These are phyloP conservation scores for Spinus pinus DNA, from an alignment of 2,797 vertebrate genomes.

Conservation along the genomic window DNA sequence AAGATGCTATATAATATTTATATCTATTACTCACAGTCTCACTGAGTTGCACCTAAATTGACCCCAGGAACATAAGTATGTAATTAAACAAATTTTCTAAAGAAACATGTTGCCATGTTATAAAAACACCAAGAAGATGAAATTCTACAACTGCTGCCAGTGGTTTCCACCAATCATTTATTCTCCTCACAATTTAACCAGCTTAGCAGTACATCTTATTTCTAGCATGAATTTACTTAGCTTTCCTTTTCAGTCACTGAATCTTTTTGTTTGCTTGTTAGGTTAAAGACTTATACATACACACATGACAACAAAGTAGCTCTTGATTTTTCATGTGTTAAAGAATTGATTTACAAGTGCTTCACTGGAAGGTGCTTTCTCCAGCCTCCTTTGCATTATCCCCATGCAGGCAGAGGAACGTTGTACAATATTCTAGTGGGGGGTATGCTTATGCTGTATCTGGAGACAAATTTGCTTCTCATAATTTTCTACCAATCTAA, in stretches of 20 bases:
- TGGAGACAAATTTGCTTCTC: background rate
- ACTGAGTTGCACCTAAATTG: background rate
- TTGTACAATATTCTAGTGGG: background rate
- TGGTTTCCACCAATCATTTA: background rate
- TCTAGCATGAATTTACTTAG: background rate
- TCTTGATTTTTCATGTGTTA: background rate
- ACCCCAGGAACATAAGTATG: background rate
- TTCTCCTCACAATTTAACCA: background rate
- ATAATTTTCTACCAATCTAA: background rate
- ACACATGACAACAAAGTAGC: background rate
- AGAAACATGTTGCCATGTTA: background rate
- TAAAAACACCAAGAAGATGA: background rate
- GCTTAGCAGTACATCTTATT: background rate
- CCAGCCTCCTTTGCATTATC: background rate
- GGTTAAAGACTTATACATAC: background rate
- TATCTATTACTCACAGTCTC: background rate
- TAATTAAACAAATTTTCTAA: background rate
- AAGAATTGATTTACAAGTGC: background rate
- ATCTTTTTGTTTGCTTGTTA: background rate
- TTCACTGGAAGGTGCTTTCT: background rate
- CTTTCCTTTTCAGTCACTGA: background rate
- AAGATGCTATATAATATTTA: background rate
- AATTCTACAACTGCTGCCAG: background rate
- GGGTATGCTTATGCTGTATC: background rate
- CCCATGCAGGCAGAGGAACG: background rate